Base-by-base conservation (phyloP, 2,888 invertebrate species). In the Macrostomum cliftonense region DNA sequence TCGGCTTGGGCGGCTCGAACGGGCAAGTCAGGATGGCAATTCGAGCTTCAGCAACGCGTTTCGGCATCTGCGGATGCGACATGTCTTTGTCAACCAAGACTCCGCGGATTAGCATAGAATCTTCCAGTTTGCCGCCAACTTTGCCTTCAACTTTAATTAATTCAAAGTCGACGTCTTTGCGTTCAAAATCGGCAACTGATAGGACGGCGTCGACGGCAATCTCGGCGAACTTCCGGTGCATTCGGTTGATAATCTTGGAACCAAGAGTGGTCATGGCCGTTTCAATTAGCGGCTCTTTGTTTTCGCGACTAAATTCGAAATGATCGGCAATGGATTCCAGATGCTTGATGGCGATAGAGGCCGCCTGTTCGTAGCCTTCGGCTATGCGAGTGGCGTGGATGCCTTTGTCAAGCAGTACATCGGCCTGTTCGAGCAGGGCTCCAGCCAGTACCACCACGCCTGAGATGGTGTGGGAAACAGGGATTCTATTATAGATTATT, bases 11-110 rank as follows among this genome's bases (percentile, higher is more conserved):
- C 47, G 97, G 97, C 77, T 97, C 97, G 74, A 97, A 99, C 62
- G 97, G 89, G 71, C 97, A 97, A 16, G 97, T 99, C 17, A 99
- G 77, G 66, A 97, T 95, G 1, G 97, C 97, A 53, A 97, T 75
- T 65, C 88, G 89, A 0, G 86, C 95, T 70, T 97, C 77, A 71
- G 80, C 75, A 42, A 81, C 68, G 52, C 67, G 70, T 76, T 91
- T 93, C 0, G 95, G 95, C 97, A 99, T 97, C 75, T 97, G 97
- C 38, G 95, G 88, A 74, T 99, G 95, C 60, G 89, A 89, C 79
- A 95, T 87, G 56, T 93, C 91, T 74, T 99, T 99, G 70, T 99
- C 95, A 13, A 97, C 79, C 53, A 99, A 82, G 1, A 97, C 97
- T 50, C 97, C 97, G 12, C 39, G 40, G 14, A 40, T 91, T 52